Base-by-base conservation (phyloP, 1,140 invertebrate species). In the Adelges cooleyi region DNA sequence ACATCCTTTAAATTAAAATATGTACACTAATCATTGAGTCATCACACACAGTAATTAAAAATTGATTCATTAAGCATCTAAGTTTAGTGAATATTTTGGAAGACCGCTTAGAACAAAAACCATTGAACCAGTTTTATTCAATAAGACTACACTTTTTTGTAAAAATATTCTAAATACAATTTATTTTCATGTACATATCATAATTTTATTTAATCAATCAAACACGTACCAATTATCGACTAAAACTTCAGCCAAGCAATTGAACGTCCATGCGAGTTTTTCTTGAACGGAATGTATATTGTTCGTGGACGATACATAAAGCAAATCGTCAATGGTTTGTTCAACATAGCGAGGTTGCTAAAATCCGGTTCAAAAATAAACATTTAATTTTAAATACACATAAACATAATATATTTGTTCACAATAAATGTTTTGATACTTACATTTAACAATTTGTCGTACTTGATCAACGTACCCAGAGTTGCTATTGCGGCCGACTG, bases 361-460 rank as follows among this genome's bases (percentile, higher is more conserved):
- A 13, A 48, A n/a, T 22, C 6, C 25, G 44, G 0, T 29, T 8
- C 17, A 56, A 53, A 53, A 11, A 33, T 8, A n/a, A n/a, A n/a
- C n/a, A n/a, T n/a, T n/a, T 33, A 33, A 33, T 33, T 33, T 33
- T 33, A 5, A 33, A 11, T 33, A 5, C 5, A 33, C 11, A 33
- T 6, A 33, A 6, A 33, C 29, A 33, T 33, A n/a, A n/a, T n/a
- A 11, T 33, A 6, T 33, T 33, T 33, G 11, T 17, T 44, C n/a
- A 23, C 3, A 33, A 33, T n/a, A 15, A 38, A 54, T 17, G n/a
- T 54, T 44, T 44, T 22, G 10, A 44, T 6, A 29, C 42, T 48
- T 62, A 62, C 56, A 27, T 62, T 62, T 62, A 42, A 48, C 13
- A 62, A 17, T 8, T 46, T 62, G 29, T 62, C 56, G 22, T 62